phyloP scores from a whole-genome alignment of 2,113 vertebrate species.

The Pycnonotus jocosus region DNA sequence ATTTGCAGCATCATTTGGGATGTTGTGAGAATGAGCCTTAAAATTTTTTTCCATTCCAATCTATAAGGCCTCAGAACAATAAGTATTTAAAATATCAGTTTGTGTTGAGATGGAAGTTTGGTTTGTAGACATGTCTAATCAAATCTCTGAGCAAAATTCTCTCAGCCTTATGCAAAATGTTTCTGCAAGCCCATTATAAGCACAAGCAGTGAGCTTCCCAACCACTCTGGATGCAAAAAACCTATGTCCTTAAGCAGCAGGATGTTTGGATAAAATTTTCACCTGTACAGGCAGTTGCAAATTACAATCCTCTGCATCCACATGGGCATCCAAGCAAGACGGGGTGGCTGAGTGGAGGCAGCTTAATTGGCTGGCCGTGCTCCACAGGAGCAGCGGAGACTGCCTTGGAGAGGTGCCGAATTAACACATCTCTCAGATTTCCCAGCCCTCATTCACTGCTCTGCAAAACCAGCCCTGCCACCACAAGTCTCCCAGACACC shows the following conservation, averaged over 20 bases:
- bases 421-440: slow-evolving; percentile 3
- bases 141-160: neutral
- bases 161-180: neutral
- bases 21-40: neutral
- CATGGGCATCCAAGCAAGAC: neutral
- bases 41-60: neutral
- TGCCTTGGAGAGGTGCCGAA: neutral
- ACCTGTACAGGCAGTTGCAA: slow-evolving; percentile 35
- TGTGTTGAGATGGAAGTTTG: neutral
- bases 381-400: neutral
- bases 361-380: neutral
- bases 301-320: slow-evolving; percentile 27
- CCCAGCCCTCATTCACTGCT: neutral
- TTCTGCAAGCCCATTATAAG: neutral
- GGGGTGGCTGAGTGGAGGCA: neutral
- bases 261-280: slow-evolving; percentile 43
- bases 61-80: neutral
- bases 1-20: neutral
- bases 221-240: neutral
- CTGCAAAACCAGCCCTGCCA: neutral
- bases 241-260: slow-evolving; percentile 6
- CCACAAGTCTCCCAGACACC: neutral
- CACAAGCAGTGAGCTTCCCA: neutral
- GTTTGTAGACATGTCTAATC: neutral
- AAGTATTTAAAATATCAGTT: neutral